Evolutionary conservation across 2,797 vertebrate genomes (phyloP).

Genomic region (Poeciliopsis paucimaculata): DNA sequence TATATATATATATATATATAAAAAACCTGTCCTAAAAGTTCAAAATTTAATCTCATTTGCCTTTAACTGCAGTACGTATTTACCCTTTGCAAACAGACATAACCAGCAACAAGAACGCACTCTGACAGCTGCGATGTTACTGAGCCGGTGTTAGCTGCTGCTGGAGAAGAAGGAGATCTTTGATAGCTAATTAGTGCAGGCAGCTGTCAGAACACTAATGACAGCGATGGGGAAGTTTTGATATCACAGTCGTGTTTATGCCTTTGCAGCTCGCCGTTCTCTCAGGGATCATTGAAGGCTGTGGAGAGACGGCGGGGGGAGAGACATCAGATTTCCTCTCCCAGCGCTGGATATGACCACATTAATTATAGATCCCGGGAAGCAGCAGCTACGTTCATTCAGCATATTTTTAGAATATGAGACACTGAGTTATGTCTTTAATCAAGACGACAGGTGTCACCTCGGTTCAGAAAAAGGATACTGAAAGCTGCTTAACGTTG

Average conservation of each 20-base stretch:
- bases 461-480: slow-evolving; percentile 46
- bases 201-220: slow-evolving; percentile 86
- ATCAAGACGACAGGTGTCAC: slow-evolving; percentile 74
- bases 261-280: slow-evolving; percentile 78
- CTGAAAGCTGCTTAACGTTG: slow-evolving; percentile 73
- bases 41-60: slow-evolving; percentile 7
- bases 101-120: background rate
- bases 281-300: slow-evolving; percentile 74
- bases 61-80: slow-evolving; percentile 4
- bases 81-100: slow-evolving; percentile 2
- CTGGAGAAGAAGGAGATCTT: slow-evolving; percentile 60
- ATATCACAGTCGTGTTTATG: slow-evolving; percentile 77
- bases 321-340: slow-evolving; percentile 72
- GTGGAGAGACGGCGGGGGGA: slow-evolving; percentile 55
- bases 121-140: slow-evolving; percentile 44
- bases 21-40: background rate
- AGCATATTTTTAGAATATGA: slow-evolving; percentile 68
- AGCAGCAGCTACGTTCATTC: slow-evolving; percentile 60
- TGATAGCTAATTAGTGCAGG: slow-evolving; percentile 82
- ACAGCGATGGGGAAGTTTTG: slow-evolving; percentile 80
- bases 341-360: slow-evolving; percentile 71
- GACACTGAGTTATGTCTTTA: slow-evolving; percentile 70
- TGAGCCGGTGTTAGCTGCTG: slow-evolving; percentile 68
- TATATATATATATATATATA: too few relatives aligned
- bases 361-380: slow-evolving; percentile 78